phyloP scores from a whole-genome alignment of 2,797 vertebrate species.

The Pseudochaenichthys georgianus region DNA sequence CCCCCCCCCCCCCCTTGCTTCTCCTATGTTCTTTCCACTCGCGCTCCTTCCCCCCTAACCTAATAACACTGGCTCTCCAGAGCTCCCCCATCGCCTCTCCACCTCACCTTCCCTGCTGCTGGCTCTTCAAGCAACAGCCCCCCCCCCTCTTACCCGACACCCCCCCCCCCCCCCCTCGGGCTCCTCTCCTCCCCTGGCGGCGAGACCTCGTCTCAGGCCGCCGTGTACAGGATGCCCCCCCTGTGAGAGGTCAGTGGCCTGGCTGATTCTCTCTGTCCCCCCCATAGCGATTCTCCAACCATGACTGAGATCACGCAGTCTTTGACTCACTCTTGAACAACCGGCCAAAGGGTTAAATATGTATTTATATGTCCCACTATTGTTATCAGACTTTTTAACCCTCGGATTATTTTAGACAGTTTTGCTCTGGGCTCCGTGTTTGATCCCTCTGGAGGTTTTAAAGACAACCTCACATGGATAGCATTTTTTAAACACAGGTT shows the following conservation, averaged over 20 bases:
- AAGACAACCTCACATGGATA: neutral
- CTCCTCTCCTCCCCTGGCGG: conserved; percentile 35
- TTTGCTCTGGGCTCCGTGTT: neutral
- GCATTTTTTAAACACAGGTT: conserved; percentile 23
- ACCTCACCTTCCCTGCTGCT: conserved; percentile 43
- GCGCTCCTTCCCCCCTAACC: conserved; percentile 46
- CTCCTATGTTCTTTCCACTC: conserved; percentile 42
- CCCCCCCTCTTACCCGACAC: too few species aligned
- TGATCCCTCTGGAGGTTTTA: conserved; percentile 8
- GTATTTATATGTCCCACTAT: conserved; percentile 19
- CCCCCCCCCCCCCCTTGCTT: neutral
- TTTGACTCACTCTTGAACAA: conserved; percentile 38
- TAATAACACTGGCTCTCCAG: conserved; percentile 46
- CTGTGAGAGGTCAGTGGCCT: conserved; percentile 68
- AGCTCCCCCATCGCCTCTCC: conserved; percentile 31
- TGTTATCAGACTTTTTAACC: conserved; percentile 7
- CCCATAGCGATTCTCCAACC: conserved; percentile 50
- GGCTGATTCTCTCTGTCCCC: conserved; percentile 57
- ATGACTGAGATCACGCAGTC: conserved; percentile 57
- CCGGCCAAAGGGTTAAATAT: conserved; percentile 52
- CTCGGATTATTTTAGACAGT: conserved; percentile 26
- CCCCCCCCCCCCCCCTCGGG: neutral
- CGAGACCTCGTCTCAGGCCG: conserved; percentile 52
- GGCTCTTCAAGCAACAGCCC: conserved; percentile 35
- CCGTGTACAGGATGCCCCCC: conserved; percentile 62